Conservation (phyloP, 2,888 invertebrate genomes). For the Smittia sp. region DNA sequence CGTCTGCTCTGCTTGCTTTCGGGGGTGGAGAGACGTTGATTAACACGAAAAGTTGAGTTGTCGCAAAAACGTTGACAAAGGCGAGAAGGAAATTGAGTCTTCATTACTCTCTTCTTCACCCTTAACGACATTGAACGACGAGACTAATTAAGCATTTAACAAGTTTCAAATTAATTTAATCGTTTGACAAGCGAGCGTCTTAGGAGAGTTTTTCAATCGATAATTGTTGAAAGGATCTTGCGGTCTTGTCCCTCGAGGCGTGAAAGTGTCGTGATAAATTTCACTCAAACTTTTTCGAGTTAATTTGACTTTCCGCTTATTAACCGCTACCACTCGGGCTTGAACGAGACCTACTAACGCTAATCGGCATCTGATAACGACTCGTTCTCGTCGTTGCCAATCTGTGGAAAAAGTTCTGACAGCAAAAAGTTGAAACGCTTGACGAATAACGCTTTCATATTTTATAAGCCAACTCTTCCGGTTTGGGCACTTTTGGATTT, state of each 20-base stretch:
- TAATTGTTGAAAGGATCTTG: neutral
- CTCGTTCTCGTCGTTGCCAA: neutral
- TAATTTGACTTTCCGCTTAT: constrained; percentile 32
- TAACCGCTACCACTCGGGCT: neutral
- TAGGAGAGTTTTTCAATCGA: neutral
- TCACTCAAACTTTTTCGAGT: neutral
- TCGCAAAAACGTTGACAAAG: too few species aligned
- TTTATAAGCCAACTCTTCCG: constrained; percentile 16
- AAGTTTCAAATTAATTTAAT: neutral
- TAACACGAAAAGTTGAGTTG: too few species aligned
- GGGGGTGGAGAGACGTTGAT: too few species aligned
- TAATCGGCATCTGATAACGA: constrained; percentile 31
- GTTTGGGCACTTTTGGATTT: neutral
- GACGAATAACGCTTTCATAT: neutral
- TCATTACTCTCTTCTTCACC: neutral
- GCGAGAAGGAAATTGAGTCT: too few species aligned
- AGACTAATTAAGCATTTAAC: constrained; percentile 33
- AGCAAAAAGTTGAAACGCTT: neutral
- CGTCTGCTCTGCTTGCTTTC: too few species aligned
- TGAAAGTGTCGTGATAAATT: neutral
- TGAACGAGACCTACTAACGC: neutral
- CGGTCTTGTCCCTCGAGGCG: neutral
- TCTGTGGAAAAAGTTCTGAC: neutral
- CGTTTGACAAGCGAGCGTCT: neutral
- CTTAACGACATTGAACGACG: neutral